Percentiles rank a stretch among this genome's conserved stretches.
Evolutionary conservation across 2,113 vertebrate genomes (phyloP).

Genomic region (Cariama cristata): DNA sequence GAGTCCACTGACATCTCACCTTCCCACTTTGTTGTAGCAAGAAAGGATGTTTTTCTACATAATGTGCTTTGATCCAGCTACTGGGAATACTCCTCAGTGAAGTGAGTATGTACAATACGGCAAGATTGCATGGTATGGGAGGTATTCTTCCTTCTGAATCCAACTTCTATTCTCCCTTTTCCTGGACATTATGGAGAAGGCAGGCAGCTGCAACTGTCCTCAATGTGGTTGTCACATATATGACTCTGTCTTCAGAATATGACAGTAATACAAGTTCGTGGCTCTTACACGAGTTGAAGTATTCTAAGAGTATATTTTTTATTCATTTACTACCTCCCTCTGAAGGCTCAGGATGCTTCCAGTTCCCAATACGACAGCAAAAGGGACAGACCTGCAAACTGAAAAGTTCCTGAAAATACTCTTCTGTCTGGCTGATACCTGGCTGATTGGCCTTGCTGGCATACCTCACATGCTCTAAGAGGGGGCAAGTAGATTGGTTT

Average conservation of each 20-base stretch:
- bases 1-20: not conserved
- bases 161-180: not conserved
- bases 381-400: not conserved
- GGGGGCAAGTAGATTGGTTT: not conserved
- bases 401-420: not conserved
- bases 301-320: not conserved
- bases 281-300: not conserved
- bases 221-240: accelerated
- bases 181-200: not conserved
- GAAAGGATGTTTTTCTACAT: not conserved
- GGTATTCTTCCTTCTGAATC: not conserved
- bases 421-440: not conserved
- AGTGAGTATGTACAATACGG: not conserved
- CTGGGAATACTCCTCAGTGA: not conserved
- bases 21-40: not conserved
- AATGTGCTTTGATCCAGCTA: not conserved
- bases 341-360: not conserved
- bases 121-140: not conserved
- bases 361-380: not conserved
- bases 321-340: not conserved
- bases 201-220: not conserved
- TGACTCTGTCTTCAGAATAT: not conserved
- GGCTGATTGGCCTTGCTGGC: not conserved
- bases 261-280: not conserved
- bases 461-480: not conserved